Evolutionary conservation across 2,797 vertebrate species (phyloP).

Genomic region (Micrastur ruficollis): DNA sequence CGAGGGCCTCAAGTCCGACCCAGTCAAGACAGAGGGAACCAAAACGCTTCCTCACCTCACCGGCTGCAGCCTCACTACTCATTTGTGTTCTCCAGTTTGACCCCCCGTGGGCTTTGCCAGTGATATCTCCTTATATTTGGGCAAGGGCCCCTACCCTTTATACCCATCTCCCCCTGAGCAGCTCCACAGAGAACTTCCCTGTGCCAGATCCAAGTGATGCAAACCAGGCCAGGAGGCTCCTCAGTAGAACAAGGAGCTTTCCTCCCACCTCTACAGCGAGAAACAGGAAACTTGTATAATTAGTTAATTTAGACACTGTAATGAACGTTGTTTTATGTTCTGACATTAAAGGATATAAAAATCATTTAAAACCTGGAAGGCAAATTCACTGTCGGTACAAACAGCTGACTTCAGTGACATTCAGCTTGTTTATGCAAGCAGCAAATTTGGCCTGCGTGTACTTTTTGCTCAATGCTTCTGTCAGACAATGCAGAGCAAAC

Average conservation of each 20-base stretch:
- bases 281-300: background rate
- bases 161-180: background rate
- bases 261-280: background rate
- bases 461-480: constrained; percentile 29
- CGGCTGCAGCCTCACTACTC: background rate
- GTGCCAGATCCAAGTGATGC: background rate
- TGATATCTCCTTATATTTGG: background rate
- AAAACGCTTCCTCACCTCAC: background rate
- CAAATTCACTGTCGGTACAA: constrained; percentile 1
- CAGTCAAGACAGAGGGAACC: background rate
- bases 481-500: constrained; percentile 59
- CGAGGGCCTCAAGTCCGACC: background rate
- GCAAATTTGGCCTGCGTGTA: constrained; percentile 17
- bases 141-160: background rate
- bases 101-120: rapidly evolving
- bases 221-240: background rate
- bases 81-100: background rate
- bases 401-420: constrained; percentile 58
- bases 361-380: constrained; percentile 46
- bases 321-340: background rate
- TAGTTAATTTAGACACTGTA: constrained; percentile 13
- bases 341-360: constrained; percentile 33
- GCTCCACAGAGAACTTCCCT: background rate
- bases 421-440: constrained; percentile 54
- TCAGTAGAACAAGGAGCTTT: background rate